phyloP scores from a whole-genome alignment of 1,140 invertebrate species.

The Gonatopus flavifemur region DNA sequence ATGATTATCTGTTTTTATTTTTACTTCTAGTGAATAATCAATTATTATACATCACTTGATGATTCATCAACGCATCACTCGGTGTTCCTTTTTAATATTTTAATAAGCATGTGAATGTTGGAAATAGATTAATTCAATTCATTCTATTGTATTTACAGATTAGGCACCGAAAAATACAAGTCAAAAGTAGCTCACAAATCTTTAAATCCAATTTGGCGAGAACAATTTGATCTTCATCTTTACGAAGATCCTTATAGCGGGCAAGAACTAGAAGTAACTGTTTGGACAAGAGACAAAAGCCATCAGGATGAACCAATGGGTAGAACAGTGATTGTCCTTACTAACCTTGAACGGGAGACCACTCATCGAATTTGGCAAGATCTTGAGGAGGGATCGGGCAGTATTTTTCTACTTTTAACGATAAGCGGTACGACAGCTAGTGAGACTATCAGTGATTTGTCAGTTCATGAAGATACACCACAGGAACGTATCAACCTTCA shows the following conservation, averaged over 20 bases:
- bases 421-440: conserved; percentile 92
- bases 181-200: conserved; percentile 89
- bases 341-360: conserved; percentile 81
- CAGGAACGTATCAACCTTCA: conserved; percentile 67
- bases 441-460: conserved; percentile 89
- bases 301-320: conserved; percentile 87
- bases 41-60: too few relatives aligned
- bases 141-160: conserved; percentile 59
- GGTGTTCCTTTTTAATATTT: too few relatives aligned
- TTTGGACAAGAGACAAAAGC: conserved; percentile 85
- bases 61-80: too few relatives aligned
- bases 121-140: conserved; percentile 4
- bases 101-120: too few relatives aligned
- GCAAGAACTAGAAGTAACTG: conserved; percentile 85
- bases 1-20: too few relatives aligned
- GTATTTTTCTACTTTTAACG: conserved; percentile 86
- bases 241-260: conserved; percentile 83
- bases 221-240: conserved; percentile 96
- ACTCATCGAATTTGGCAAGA: conserved; percentile 88
- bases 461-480: conserved; percentile 79
- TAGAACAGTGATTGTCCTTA: conserved; percentile 83
- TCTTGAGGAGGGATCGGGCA: conserved; percentile 86
- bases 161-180: conserved; percentile 98
- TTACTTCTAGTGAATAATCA: too few relatives aligned
- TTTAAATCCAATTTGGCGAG: conserved; percentile 87